Base-by-base conservation (phyloP, 2,113 vertebrate species). In the Pogonocichla stellata region DNA sequence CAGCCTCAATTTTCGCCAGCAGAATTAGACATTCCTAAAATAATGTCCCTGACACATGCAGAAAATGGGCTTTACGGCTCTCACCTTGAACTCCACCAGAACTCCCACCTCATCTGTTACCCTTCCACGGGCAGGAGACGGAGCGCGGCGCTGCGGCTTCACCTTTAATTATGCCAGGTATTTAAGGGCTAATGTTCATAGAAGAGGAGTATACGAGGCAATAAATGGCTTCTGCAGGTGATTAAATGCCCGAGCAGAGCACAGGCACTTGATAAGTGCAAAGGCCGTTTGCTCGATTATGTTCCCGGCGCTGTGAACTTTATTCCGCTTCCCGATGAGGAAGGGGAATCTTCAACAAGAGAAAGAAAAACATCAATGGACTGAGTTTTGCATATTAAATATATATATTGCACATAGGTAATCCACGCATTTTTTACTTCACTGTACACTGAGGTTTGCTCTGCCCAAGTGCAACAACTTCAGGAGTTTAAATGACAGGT, bases 81-180 rank as follows among this genome's bases (percentile, higher is more conserved):
- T 98, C 92, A 96, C 97, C 97, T 98, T 97, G 97, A 98, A 97
- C 97, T 96, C 90, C 58, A 40, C 57, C 86, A 94, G 80, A 94
- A 96, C 93, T 97, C 96, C 95, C 93, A 88, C 91, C 87, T 97
- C 97, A 91, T 97, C 95, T 96, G 96, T 96, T 95, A 96, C 95
- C 81, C 92, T 93, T 96, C 75, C 91, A 36, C 80, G 19, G 84
- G 72, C 93, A 91, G 93, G 94, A 94, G 96, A 91, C 92, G 79
- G 88, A 93, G 34, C 66, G 23, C 84, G 28, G 86, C 69, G 78
- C 90, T 62, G 62, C 38, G 16, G 83, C 80, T 95, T 96, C 93
- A 84, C 88, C 77, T 97, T 96, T 97, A 96, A 96, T 98, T 97
- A 96, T 86, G 71, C 54, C 61, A 75, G 88, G 73, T 86, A 92